Conservation (phyloP, 2,888 invertebrate species). For the Muscina levida region DNA sequence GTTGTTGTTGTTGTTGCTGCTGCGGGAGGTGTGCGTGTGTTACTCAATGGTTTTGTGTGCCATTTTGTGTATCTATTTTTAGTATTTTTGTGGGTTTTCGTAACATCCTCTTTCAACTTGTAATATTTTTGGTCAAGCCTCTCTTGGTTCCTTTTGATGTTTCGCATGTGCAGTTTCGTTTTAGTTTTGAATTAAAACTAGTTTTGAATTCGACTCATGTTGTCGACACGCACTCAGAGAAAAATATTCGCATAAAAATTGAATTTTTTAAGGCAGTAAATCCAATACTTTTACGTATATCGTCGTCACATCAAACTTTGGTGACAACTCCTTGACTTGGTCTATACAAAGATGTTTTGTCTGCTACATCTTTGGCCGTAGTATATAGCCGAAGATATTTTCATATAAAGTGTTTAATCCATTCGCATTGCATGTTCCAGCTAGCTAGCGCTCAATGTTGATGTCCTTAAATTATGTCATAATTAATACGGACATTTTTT, state of each 20-base stretch:
- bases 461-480: no score
- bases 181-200: constrained; percentile 22
- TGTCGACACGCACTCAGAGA: constrained; percentile 2
- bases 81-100: constrained; percentile 8
- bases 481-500: no score
- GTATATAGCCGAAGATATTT: no score
- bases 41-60: constrained; percentile 39
- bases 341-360: no score
- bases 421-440: no score
- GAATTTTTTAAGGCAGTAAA: no score
- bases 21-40: background rate
- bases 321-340: no score
- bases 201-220: constrained; percentile 15
- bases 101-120: constrained; percentile 10
- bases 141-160: background rate
- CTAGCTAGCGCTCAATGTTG: no score
- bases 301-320: no score
- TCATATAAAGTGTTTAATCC: no score
- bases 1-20: constrained; percentile 5
- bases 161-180: background rate
- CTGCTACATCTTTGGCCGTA: no score
- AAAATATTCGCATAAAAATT: background rate
- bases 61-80: constrained; percentile 53
- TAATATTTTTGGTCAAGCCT: background rate
- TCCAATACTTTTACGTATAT: background rate